A percentile compares a stretch with the other conserved stretches of the same genome.
Evolutionary conservation across 53 echinoderm and acorn worm species (phyloP).

Genomic region (Paracentrotus lividus): DNA sequence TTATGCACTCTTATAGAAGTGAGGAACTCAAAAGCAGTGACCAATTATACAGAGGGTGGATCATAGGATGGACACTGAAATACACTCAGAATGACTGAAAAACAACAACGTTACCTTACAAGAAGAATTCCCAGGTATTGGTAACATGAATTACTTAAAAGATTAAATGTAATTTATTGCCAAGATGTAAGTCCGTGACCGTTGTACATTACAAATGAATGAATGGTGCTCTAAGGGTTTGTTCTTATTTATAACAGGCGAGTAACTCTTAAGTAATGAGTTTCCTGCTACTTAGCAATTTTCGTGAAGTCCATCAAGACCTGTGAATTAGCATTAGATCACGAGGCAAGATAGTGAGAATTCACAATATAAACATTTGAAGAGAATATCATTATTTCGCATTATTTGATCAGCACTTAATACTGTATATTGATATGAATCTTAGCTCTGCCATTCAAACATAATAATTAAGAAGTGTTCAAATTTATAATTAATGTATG

Average conservation of each 20-base stretch:
- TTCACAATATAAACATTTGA: not conserved
- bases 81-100: too few species aligned
- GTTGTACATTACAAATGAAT: not conserved
- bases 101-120: not conserved
- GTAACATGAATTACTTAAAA: slow-evolving; percentile 10
- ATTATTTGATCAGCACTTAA: too few species aligned
- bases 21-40: too few species aligned
- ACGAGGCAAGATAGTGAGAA: not conserved
- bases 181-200: slow-evolving; percentile 32
- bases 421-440: too few species aligned
- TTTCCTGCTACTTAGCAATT: not conserved
- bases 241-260: not conserved
- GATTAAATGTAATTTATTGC: slow-evolving; percentile 1
- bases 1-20: too few species aligned
- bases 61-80: not conserved
- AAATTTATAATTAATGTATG: too few species aligned
- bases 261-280: slow-evolving; percentile 26
- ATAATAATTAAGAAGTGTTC: too few species aligned
- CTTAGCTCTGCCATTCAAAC: too few species aligned
- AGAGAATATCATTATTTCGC: too few species aligned
- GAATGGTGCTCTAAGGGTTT: slow-evolving; percentile 19
- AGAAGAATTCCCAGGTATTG: not conserved
- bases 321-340: not conserved
- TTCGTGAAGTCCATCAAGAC: slow-evolving; percentile 1
- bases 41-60: too few species aligned